Evolutionary conservation across 1,140 invertebrate species (phyloP), one percentile per base, ranked within the genome.

Genomic region (Ruditapes philippinarum): DNA sequence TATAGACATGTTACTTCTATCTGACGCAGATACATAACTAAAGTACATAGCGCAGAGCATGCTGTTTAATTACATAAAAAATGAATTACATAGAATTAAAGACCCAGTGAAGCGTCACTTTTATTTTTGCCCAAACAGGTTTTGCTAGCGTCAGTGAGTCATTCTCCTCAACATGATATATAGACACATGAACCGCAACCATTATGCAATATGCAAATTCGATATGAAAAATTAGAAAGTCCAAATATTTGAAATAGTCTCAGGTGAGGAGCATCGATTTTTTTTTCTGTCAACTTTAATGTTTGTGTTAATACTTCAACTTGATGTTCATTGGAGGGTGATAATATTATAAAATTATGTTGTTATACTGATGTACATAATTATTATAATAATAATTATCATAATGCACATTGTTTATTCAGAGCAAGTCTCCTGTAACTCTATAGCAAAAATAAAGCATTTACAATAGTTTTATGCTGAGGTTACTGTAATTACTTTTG

Each of bases 151-250:
- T 38, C 22, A 14, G 38, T 70, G 65, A 70, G 25, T 70, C 65
- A 70, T 38, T 70, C 38, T 38, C 7, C 38, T 38, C 38, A 22
- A 38, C 33, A 70, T 70, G 65, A 22, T 22, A 19, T 19, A 31
- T 31, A 70, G 65, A 70, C 65, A 70, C 33, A 70, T 38, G 65
- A 22, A 70, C n/a, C n/a, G 36, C 65, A 19, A 22, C 65, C 33
- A 70, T 36, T 70, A 70, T 70, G 65, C 65, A 70, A 70, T 38
- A 70, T 70, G 65, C 65, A 70, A 70, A 70, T 70, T 70, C 38
- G 33, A 70, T 70, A 70, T 70, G 65, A 70, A 70, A 36, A 70
- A 38, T 70, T 70, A 38, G 4, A 31, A 2, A 70, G 7, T 38
- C 65, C 22, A 70, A 70, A 70, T 70, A 70, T 70, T 70, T 70